Evolutionary conservation across 2,797 vertebrate species (phyloP), one percentile per base, ranked within the genome.

Genomic region (Hapalemur alaotrensis): DNA sequence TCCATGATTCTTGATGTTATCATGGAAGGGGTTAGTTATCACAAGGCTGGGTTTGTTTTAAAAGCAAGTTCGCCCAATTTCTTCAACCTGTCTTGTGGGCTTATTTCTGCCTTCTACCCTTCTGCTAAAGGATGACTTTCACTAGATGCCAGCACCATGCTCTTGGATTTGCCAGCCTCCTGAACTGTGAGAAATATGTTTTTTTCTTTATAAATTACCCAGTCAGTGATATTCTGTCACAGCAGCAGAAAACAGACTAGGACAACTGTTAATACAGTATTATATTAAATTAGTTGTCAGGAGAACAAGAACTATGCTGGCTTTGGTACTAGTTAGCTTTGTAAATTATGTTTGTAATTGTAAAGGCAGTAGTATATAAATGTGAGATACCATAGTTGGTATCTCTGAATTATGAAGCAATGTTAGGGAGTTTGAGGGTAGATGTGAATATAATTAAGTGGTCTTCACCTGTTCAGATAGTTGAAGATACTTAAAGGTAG

Each of bases 341-440:
- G 41, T 79, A 88, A 93, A 89, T 75, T 87, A 75, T 41, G 67
- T 90, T 96, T 90, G 38, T 48, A 75, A 76, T 28, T 86, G 15
- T 93, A 81, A 92, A 81, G 94, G 25, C 8, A 41, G 70, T 75
- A 52, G 48, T 70, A 89, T 67, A 85, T 69, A 79, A 92, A 69
- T 46, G 17, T 50, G 46, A 63, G 7, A 59, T 81, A 23, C 41
- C 23, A 9, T 30, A 84, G n/a, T 25, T 82, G 63, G 38, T 75
- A 72, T 82, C 82, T 93, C 52, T 90, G 35, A 88, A 80, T 82
- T 72, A 28, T 54, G 30, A 96, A 63, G 28, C 13, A 80, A 89
- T 76, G 18, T 69, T 84, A 69, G 30, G 12, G 20, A 52, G 54
- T 94, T 84, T 28, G 38, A 93, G 17, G 23, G 25, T 57, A 4